phyloP scores from a whole-genome alignment of 2,797 vertebrate genomes.

The Varecia variegata region DNA sequence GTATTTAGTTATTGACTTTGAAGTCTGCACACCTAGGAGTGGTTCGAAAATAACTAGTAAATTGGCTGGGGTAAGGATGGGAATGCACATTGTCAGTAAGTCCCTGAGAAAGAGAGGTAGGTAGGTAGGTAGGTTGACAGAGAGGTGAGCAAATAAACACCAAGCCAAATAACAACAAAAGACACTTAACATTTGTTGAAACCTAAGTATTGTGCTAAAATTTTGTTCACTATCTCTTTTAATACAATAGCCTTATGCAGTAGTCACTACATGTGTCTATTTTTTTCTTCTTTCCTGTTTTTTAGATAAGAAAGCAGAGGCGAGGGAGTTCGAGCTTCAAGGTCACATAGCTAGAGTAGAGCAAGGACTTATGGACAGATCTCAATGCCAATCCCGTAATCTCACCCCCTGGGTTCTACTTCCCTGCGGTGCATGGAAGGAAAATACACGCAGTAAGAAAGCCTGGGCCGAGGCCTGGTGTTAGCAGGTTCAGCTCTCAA shows the following conservation, averaged over 20 bases:
- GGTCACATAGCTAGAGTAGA: not conserved
- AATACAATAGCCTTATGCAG: not conserved
- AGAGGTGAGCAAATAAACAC: not conserved
- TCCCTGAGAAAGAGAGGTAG: not conserved
- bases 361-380: not conserved
- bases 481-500: not conserved
- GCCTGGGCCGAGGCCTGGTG: fast-evolving
- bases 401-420: not conserved
- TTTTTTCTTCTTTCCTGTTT: not conserved
- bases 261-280: not conserved
- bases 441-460: not conserved
- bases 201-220: not conserved
- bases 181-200: not conserved
- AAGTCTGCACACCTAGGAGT: not conserved
- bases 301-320: not conserved
- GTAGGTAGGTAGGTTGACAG: not conserved
- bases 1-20: not conserved
- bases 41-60: not conserved
- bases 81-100: not conserved
- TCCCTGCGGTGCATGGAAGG: not conserved
- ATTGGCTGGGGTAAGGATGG: not conserved
- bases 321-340: not conserved
- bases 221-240: not conserved
- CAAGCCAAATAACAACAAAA: not conserved
- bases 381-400: not conserved